These are phyloP conservation scores for Aphyosemion australe DNA, from an alignment of 2,113 vertebrate species.

Conservation along the genomic window DNA sequence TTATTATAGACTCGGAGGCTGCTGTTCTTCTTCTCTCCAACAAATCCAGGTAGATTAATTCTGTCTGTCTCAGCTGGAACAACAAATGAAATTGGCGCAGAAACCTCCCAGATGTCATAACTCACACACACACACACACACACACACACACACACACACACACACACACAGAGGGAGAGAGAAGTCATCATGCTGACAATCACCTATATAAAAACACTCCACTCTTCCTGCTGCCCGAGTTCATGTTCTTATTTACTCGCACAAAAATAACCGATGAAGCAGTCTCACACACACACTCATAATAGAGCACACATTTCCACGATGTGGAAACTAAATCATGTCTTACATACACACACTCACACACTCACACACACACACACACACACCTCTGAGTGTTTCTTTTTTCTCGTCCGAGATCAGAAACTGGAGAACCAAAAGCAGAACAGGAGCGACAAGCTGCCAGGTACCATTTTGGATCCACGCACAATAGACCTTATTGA, in stretches of 20 bases:
- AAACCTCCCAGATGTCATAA: constrained; percentile 13
- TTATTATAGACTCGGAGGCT: constrained; percentile 7
- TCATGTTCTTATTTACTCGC: constrained; percentile 12
- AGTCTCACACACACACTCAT: neutral
- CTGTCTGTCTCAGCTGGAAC: constrained; percentile 37
- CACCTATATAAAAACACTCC: neutral
- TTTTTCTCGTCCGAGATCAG: constrained; percentile 1
- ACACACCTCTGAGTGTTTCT: neutral
- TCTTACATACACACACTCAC: constrained; percentile 8
- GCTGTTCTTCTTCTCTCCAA: constrained; percentile 18
- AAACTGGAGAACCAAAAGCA: constrained; percentile 31
- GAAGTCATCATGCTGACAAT: neutral
- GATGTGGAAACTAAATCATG: neutral
- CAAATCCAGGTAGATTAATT: constrained; percentile 50
- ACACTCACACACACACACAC: neutral
- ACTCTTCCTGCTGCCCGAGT: neutral
- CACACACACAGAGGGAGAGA: too few relatives aligned
- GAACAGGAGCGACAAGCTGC: constrained; percentile 18
- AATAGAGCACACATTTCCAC: constrained; percentile 12
- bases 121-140: constrained; percentile 1
- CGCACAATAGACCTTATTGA: constrained; percentile 35
- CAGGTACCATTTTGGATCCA: constrained; percentile 28
- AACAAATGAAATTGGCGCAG: constrained; percentile 15
- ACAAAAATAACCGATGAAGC: constrained; percentile 17
- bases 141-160: constrained; percentile 6